These are phyloP conservation scores for Microtus oregoni DNA, from an alignment of 2,113 vertebrate genomes.

Conservation along the genomic window DNA sequence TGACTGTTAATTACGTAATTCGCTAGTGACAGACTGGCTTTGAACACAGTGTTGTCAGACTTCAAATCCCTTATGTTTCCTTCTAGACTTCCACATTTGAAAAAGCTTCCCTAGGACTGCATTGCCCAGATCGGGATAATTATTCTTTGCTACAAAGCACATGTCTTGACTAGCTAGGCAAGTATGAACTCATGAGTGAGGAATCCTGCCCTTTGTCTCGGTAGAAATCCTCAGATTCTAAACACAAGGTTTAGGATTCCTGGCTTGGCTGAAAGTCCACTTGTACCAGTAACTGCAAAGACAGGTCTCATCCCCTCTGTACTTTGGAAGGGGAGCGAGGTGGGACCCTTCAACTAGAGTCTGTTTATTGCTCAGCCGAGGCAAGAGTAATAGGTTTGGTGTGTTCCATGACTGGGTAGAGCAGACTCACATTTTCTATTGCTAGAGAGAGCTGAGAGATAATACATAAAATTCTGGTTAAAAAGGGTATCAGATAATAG, in stretches of 20 bases:
- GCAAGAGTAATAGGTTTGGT: not conserved
- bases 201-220: too few relatives aligned
- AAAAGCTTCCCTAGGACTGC: not conserved
- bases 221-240: not conserved
- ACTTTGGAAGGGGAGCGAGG: not conserved
- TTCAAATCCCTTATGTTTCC: constrained; percentile 1
- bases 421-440: not conserved
- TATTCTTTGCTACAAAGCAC: not conserved
- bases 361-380: not conserved
- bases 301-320: not conserved
- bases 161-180: not conserved
- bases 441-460: not conserved
- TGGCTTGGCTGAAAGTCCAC: not conserved
- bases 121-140: not conserved
- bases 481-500: not conserved
- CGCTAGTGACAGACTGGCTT: not conserved
- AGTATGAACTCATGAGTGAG: not conserved
- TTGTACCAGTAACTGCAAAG: not conserved
- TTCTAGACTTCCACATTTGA: not conserved
- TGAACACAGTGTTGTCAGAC: constrained; percentile 1
- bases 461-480: not conserved
- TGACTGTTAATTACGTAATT: not conserved
- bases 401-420: constrained; percentile 1
- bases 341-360: not conserved
- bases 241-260: not conserved